Conservation (phyloP, 2,888 invertebrate species). For the Drosophila fungiperda region DNA sequence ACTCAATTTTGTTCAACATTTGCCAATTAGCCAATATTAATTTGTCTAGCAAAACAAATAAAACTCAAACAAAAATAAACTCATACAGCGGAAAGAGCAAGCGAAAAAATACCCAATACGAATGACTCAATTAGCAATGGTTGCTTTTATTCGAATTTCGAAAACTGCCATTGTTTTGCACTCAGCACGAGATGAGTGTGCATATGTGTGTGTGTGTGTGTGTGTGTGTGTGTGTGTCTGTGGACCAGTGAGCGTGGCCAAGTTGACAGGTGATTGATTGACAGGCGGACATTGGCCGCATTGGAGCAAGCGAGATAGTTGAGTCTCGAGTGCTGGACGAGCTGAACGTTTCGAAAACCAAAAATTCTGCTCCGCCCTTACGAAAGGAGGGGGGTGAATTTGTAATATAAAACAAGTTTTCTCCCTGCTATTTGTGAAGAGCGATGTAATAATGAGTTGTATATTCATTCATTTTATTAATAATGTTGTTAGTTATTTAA, state of each 20-base stretch:
- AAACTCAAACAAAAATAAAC: background rate
- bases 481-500: background rate
- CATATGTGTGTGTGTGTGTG: conserved; percentile 10
- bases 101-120: conserved; percentile 25
- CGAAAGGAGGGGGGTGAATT: conserved; percentile 14
- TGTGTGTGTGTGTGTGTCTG: conserved; percentile 12
- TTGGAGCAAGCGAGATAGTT: conserved; percentile 49
- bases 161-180: conserved; percentile 54
- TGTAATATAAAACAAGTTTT: conserved; percentile 42
- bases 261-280: conserved; percentile 84
- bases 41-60: background rate
- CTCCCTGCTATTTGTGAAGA: conserved; percentile 1
- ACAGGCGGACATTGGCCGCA: conserved; percentile 57
- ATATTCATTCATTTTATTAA: background rate
- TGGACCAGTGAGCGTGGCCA: conserved; percentile 73
- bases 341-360: conserved; percentile 37
- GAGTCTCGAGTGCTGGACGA: conserved; percentile 42
- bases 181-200: conserved; percentile 18
- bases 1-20: background rate
- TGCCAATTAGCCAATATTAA: background rate
- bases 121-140: conserved; percentile 40
- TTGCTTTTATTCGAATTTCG: conserved; percentile 43
- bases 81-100: conserved; percentile 1
- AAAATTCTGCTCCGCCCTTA: conserved; percentile 59
- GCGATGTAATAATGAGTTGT: background rate